These are phyloP conservation scores for Pterobdella sp. DNA, from an alignment of 2,888 invertebrate genomes.

Conservation along the genomic window DNA sequence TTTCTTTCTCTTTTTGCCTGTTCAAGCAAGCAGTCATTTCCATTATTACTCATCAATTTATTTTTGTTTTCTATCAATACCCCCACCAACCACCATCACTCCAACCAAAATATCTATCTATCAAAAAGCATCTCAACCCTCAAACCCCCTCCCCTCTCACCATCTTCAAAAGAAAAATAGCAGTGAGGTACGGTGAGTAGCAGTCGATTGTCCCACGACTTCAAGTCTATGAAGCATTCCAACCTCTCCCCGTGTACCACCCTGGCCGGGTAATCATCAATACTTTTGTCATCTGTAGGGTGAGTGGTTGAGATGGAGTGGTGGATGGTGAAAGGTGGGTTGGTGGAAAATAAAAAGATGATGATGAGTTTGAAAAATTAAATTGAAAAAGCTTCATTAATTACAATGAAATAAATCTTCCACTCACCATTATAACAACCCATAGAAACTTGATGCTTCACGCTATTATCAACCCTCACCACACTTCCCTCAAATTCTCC, in stretches of 20 bases:
- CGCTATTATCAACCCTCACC: neutral
- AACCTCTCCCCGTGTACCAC: neutral
- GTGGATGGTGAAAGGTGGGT: neutral
- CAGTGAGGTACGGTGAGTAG: conserved; percentile 4
- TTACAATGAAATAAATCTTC: neutral
- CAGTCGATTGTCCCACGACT: neutral
- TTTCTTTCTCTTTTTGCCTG: neutral
- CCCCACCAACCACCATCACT: neutral
- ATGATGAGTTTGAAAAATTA: neutral
- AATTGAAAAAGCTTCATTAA: neutral
- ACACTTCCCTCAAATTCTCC: neutral
- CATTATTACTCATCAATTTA: neutral
- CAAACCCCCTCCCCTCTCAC: neutral
- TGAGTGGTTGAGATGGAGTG: neutral
- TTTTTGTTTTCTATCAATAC: neutral
- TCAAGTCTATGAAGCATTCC: neutral
- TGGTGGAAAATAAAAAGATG: neutral
- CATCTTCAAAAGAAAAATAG: neutral
- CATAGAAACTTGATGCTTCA: neutral
- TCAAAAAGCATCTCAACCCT: neutral
- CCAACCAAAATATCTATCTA: neutral
- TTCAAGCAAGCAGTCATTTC: neutral
- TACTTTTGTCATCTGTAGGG: too few species aligned
- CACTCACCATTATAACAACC: neutral
- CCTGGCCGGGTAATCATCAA: conserved; percentile 3